Evolutionary conservation across 2,113 vertebrate species (phyloP).

Genomic region (Caracal caracal): DNA sequence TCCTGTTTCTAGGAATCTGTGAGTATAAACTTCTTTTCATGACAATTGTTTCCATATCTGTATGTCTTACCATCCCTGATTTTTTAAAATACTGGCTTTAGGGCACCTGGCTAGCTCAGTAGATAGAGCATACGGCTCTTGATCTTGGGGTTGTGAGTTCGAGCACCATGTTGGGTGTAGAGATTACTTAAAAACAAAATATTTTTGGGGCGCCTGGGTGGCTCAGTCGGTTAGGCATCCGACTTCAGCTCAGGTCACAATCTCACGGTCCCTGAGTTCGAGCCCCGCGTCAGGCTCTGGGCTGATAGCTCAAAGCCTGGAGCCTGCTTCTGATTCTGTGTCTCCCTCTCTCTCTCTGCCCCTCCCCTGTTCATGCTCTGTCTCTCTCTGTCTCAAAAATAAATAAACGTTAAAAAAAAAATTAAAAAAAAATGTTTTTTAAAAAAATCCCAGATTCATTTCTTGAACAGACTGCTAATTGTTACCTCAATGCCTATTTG

Average conservation of each 20-base stretch:
- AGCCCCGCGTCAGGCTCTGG: too few relatives aligned
- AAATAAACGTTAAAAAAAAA: not conserved
- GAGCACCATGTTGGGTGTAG: not conserved
- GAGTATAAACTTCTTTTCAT: not conserved
- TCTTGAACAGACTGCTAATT: conserved; percentile 20
- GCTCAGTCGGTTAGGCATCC: too few relatives aligned
- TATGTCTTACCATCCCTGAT: not conserved
- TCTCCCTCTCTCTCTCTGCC: too few relatives aligned
- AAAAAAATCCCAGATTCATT: not conserved
- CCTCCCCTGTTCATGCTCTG: too few relatives aligned
- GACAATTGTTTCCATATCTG: not conserved
- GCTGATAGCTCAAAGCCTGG: too few relatives aligned
- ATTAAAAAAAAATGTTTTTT: not conserved
- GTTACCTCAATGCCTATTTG: not conserved
- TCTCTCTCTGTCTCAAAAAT: not conserved
- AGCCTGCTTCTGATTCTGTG: too few relatives aligned
- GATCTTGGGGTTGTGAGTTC: not conserved
- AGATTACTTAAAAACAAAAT: not conserved
- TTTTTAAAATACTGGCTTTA: not conserved
- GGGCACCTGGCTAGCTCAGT: not conserved
- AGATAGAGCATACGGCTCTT: not conserved
- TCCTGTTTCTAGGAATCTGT: not conserved
- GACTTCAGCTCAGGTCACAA: too few relatives aligned
- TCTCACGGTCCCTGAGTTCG: too few relatives aligned
- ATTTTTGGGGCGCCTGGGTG: too few relatives aligned